These are phyloP conservation scores for Coelinius sp. DNA, from an alignment of 2,888 invertebrate genomes.

Conservation along the genomic window DNA sequence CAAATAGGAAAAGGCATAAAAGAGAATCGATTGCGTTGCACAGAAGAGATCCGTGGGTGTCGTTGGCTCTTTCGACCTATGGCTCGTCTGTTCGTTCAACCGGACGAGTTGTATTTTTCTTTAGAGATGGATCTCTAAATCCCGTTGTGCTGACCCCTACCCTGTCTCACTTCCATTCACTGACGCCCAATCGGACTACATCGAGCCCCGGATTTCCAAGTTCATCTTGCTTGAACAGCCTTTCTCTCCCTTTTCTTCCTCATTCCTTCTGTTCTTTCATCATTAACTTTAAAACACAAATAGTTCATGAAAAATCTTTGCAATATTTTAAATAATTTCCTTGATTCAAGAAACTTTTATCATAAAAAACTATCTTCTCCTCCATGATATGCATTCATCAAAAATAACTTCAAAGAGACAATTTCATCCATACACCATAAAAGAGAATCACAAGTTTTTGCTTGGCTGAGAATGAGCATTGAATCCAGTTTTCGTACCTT, in stretches of 20 bases:
- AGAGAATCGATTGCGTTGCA: slow-evolving; percentile 60
- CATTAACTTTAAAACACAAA: too few relatives aligned
- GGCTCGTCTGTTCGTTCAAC: slow-evolving; percentile 44
- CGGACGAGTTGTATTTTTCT: slow-evolving; percentile 59
- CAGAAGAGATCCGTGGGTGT: slow-evolving; percentile 35
- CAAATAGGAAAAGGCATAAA: slow-evolving; percentile 50
- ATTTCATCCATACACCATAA: slow-evolving; percentile 2
- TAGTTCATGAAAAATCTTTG: too few relatives aligned
- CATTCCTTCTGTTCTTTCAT: not conserved
- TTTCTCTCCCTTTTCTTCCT: slow-evolving; percentile 29
- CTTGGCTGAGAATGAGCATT: slow-evolving; percentile 3
- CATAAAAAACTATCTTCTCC: not conserved
- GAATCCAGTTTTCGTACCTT: slow-evolving; percentile 10
- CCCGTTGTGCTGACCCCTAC: slow-evolving; percentile 47
- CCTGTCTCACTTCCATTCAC: slow-evolving; percentile 37
- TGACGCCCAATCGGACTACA: slow-evolving; percentile 44
- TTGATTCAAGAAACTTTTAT: too few relatives aligned
- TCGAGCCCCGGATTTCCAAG: slow-evolving; percentile 30
- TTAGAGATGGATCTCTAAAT: slow-evolving; percentile 64
- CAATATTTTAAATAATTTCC: too few relatives aligned
- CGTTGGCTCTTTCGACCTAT: slow-evolving; percentile 29
- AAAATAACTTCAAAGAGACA: slow-evolving; percentile 3
- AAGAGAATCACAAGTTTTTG: slow-evolving; percentile 35
- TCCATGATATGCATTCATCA: not conserved
- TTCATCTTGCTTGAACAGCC: slow-evolving; percentile 35